A percentile compares a stretch with the other conserved stretches of the same genome.
These are phyloP conservation scores for Aplocera efformata DNA, from an alignment of 2,888 invertebrate genomes.

Conservation along the genomic window DNA sequence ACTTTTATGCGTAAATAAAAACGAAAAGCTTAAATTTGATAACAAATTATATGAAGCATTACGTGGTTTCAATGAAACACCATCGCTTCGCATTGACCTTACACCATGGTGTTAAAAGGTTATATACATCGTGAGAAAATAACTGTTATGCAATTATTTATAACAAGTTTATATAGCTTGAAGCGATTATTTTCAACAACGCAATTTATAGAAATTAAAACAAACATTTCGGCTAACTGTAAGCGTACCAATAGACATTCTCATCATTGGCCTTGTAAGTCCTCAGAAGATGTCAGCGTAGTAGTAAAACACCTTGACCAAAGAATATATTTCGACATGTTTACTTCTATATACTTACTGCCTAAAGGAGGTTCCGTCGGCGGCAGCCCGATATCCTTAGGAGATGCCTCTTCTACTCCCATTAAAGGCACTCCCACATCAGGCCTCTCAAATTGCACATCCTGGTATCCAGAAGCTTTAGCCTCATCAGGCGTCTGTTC, in stretches of 20 bases:
- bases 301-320: too few species aligned
- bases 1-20: too few species aligned
- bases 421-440: conserved; percentile 38
- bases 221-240: too few species aligned
- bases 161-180: too few species aligned
- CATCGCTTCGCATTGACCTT: conserved; percentile 23
- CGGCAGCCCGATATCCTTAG: conserved; percentile 54
- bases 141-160: conserved; percentile 14
- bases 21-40: too few species aligned
- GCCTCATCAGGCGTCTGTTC: conserved; percentile 57
- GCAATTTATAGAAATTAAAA: too few species aligned
- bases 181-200: too few species aligned
- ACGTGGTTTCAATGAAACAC: conserved; percentile 12
- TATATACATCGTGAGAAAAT: conserved; percentile 22
- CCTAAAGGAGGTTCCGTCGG: conserved; percentile 54
- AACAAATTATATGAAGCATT: conserved; percentile 5
- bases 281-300: too few species aligned
- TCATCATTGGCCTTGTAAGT: too few species aligned
- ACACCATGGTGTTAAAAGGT: conserved; percentile 20
- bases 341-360: conserved; percentile 45
- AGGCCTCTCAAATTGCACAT: conserved; percentile 31
- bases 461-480: conserved; percentile 31
- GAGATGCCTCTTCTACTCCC: conserved; percentile 40
- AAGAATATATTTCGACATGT: background rate
- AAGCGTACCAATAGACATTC: too few species aligned